These are phyloP conservation scores for Ericerus pela DNA, from an alignment of 1,140 invertebrate species.

Conservation along the genomic window DNA sequence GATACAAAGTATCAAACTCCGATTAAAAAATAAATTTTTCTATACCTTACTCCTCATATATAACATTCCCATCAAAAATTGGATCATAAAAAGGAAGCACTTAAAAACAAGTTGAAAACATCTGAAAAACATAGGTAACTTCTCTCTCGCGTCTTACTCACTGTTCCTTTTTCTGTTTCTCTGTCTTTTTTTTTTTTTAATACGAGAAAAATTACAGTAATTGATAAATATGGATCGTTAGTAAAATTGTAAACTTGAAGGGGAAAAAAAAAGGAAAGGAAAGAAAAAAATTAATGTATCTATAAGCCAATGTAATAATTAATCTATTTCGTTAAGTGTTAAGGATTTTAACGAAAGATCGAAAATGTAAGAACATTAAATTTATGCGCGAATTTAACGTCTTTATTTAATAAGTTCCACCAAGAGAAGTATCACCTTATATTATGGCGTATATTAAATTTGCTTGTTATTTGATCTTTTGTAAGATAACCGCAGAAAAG, in stretches of 20 bases:
- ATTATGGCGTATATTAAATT: conserved; percentile 11
- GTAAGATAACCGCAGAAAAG: conserved; percentile 12
- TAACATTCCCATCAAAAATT: too few species aligned
- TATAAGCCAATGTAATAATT: conserved; percentile 9
- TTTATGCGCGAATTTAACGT: conserved; percentile 11
- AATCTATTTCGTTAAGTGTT: conserved; percentile 6
- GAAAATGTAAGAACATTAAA: conserved; percentile 8
- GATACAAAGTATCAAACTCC: too few species aligned
- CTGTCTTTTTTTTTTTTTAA: too few species aligned
- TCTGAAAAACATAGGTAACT: too few species aligned
- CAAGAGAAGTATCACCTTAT: conserved; percentile 1
- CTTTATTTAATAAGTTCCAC: conserved; percentile 11
- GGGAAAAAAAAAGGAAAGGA: too few species aligned
- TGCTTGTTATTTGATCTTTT: conserved; percentile 6
- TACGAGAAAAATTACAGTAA: background rate
- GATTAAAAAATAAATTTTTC: too few species aligned
- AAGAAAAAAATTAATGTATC: too few species aligned
- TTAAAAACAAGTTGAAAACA: too few species aligned
- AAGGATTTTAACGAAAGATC: conserved; percentile 12
- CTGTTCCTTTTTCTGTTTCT: too few species aligned
- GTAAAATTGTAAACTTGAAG: conserved; percentile 11
- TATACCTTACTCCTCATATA: too few species aligned
- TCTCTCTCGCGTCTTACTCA: too few species aligned
- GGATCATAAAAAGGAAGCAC: too few species aligned
- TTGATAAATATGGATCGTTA: conserved; percentile 8